A percentile compares a stretch with the other conserved stretches of the same genome.
These are phyloP conservation scores for Cheilosia grossa DNA, from an alignment of 2,888 invertebrate species.

Conservation along the genomic window DNA sequence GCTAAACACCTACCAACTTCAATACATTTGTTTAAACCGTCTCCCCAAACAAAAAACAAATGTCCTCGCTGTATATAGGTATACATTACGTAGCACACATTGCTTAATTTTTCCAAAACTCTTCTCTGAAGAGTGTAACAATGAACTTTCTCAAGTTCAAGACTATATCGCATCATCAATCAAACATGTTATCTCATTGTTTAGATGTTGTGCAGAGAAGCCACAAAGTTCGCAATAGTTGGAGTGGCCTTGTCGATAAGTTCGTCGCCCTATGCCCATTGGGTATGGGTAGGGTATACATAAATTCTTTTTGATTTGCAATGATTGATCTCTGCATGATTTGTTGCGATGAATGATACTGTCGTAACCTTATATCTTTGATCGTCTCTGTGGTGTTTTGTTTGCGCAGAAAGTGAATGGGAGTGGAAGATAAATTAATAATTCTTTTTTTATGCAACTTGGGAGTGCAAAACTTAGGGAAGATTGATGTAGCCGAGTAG, in stretches of 20 bases:
- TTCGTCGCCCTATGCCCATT: background rate
- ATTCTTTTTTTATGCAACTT: no score
- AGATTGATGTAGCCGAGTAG: no score
- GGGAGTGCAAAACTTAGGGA: no score
- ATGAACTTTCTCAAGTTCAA: conserved; percentile 45
- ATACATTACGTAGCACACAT: background rate
- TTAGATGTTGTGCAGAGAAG: background rate
- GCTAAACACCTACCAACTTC: no score
- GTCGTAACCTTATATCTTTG: background rate
- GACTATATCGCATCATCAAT: background rate
- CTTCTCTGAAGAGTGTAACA: conserved; percentile 19
- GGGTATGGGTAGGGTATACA: background rate
- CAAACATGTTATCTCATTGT: background rate
- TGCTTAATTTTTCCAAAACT: background rate
- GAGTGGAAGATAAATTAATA: background rate
- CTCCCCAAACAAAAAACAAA: background rate
- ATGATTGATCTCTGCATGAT: background rate
- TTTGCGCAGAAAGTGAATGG: background rate
- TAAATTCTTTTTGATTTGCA: background rate
- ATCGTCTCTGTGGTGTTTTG: background rate
- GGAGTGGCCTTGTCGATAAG: background rate
- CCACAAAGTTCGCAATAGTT: background rate
- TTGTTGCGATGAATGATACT: background rate
- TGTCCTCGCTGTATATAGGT: background rate
- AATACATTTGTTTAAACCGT: no score